Conservation (phyloP, 2,113 vertebrate genomes). For the Austrofundulus limnaeus region DNA sequence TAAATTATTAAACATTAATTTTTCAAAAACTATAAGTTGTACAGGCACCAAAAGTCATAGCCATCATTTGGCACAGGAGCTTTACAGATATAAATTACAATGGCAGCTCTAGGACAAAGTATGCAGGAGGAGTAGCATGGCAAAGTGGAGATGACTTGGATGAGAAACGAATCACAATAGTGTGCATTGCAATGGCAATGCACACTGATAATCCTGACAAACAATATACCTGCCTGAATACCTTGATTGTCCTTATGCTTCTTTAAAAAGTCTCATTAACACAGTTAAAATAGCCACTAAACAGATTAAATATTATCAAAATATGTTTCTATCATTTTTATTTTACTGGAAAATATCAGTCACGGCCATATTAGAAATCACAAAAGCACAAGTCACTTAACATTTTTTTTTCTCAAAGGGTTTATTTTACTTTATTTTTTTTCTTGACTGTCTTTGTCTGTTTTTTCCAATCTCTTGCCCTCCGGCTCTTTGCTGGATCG, state of each 20-base stretch:
- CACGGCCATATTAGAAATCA: slow-evolving; percentile 2
- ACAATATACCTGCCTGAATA: neutral
- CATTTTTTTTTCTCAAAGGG: slow-evolving; percentile 1
- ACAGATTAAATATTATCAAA: neutral
- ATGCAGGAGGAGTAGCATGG: no score
- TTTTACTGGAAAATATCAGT: slow-evolving; percentile 5
- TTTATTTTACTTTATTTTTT: slow-evolving; percentile 20
- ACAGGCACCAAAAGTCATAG: no score
- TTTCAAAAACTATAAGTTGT: no score
- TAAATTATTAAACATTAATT: no score
- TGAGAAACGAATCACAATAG: no score
- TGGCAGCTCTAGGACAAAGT: no score
- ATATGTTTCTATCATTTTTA: neutral
- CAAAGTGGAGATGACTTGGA: no score
- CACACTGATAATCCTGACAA: no score
- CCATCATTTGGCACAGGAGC: no score
- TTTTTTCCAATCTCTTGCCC: slow-evolving; percentile 28
- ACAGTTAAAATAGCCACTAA: neutral
- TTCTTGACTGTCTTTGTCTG: neutral
- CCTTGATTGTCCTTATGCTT: neutral
- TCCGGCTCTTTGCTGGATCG: slow-evolving; percentile 50
- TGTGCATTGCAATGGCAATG: no score
- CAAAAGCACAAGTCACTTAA: slow-evolving; percentile 15
- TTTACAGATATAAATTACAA: no score
- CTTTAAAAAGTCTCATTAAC: neutral